A percentile compares a stretch with the other conserved stretches of the same genome.
These are phyloP conservation scores for Microtus pennsylvanicus DNA, from an alignment of 2,113 vertebrate species.

Conservation along the genomic window DNA sequence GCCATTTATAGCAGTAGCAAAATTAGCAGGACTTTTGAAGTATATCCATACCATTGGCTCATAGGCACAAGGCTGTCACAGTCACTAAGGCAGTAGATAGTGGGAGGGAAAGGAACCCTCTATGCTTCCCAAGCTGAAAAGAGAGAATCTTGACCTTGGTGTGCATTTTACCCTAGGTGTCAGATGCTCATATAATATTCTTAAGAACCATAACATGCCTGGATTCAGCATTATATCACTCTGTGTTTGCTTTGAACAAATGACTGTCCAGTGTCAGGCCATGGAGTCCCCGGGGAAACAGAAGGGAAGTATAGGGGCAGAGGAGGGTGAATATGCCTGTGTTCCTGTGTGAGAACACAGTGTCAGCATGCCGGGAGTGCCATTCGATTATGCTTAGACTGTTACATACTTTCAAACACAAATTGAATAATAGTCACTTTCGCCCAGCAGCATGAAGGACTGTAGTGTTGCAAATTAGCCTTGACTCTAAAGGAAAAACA, in stretches of 20 bases:
- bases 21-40: background rate
- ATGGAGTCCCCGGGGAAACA: constrained; percentile 44
- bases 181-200: background rate
- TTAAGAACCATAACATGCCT: constrained; percentile 58
- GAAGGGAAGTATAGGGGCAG: background rate
- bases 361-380: constrained; percentile 64
- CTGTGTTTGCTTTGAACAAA: constrained; percentile 70
- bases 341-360: background rate
- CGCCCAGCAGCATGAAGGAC: constrained; percentile 80
- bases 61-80: background rate
- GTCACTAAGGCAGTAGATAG: background rate
- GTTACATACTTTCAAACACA: constrained; percentile 78
- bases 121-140: background rate
- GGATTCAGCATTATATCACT: background rate
- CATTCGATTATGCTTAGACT: constrained; percentile 84
- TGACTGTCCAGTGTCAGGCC: constrained; percentile 57
- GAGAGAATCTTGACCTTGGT: background rate
- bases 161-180: background rate
- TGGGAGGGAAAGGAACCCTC: background rate
- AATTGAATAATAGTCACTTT: constrained; percentile 84
- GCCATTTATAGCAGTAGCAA: background rate
- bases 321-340: fast-evolving
- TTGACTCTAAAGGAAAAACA: constrained; percentile 62
- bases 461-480: constrained; percentile 68
- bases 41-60: background rate